phyloP scores from a whole-genome alignment of 2,113 vertebrate genomes.

The Taxidea taxus region DNA sequence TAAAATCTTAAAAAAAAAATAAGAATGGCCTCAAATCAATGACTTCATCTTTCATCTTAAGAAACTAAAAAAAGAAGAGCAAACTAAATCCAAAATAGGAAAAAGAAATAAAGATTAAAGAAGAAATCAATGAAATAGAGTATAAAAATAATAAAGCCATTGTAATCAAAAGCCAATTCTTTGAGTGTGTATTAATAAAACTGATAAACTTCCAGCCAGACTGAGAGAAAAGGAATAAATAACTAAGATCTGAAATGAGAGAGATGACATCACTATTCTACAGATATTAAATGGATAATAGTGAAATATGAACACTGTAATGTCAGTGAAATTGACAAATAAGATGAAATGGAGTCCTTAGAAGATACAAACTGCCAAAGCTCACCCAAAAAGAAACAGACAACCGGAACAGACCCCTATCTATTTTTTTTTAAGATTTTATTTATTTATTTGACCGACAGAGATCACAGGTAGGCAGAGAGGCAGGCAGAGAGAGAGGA shows the following conservation, averaged over 20 bases:
- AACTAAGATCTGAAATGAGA: neutral
- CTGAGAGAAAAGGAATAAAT: neutral
- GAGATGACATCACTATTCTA: neutral
- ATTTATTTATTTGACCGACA: no score
- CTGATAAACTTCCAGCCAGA: neutral
- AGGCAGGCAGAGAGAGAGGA: no score
- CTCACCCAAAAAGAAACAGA: neutral
- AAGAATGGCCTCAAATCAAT: neutral
- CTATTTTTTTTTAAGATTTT: no score
- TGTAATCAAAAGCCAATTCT: neutral
- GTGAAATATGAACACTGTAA: neutral
- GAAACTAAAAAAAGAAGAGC: neutral
- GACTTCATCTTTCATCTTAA: neutral
- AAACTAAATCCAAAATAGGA: neutral
- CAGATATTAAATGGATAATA: neutral
- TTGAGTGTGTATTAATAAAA: neutral
- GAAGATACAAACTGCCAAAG: neutral
- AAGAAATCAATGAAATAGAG: neutral
- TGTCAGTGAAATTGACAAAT: neutral
- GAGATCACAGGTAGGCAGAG: no score
- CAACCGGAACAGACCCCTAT: neutral
- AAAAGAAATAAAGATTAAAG: neutral
- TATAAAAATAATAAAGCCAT: neutral
- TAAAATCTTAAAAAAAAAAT: constrained; percentile 42
- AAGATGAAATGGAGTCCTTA: neutral